Conservation (phyloP, 2,797 vertebrate genomes). For the Scolopax bukidnonensis region DNA sequence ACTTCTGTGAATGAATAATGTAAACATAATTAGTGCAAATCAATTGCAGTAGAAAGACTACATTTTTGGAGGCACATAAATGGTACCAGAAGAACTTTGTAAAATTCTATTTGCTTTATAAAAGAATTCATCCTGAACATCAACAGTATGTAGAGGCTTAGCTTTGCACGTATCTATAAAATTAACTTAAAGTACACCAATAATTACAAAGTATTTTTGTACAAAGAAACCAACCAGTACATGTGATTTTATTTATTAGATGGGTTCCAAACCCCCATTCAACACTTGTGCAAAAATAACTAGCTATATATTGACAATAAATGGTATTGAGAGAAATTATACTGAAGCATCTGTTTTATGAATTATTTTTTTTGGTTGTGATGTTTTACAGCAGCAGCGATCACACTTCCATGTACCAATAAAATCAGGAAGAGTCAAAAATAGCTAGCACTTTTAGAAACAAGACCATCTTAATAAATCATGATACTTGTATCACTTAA, state of each 20-base stretch:
- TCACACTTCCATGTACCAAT: neutral
- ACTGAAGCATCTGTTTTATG: neutral
- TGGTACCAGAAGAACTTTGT: neutral
- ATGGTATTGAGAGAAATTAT: neutral
- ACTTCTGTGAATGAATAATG: conserved; percentile 71
- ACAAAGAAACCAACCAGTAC: neutral
- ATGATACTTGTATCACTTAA: neutral
- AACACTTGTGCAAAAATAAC: neutral
- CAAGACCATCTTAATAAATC: neutral
- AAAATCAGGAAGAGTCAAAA: neutral
- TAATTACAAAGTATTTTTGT: neutral
- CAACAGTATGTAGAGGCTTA: neutral
- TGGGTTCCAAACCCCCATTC: neutral
- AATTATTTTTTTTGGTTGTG: neutral
- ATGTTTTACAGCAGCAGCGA: neutral
- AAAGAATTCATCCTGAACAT: neutral
- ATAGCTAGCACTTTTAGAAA: neutral
- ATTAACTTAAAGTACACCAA: neutral
- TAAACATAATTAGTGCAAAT: neutral
- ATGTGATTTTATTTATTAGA: neutral
- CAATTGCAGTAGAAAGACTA: neutral
- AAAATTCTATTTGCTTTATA: neutral
- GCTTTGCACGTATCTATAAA: neutral
- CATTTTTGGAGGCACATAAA: neutral
- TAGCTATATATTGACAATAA: neutral